Evolutionary conservation across 2,797 vertebrate species (phyloP).

Genomic region (Pteropus rufus): DNA sequence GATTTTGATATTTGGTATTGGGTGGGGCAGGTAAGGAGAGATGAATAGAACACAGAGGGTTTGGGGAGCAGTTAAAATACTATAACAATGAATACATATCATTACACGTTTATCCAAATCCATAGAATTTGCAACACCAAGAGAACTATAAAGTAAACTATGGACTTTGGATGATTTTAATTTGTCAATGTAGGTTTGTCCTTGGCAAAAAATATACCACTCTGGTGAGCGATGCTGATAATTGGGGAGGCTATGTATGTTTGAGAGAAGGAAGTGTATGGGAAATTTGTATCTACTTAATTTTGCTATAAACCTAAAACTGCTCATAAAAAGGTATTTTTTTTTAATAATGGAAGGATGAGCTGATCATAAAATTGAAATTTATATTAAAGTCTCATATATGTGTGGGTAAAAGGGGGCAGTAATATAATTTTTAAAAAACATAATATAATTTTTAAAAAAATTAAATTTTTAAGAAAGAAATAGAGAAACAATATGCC

Average conservation of each 20-base stretch:
- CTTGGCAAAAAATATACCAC: background rate
- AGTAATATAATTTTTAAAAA: background rate
- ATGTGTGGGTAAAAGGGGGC: background rate
- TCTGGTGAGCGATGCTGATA: background rate
- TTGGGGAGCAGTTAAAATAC: background rate
- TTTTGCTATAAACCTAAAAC: background rate
- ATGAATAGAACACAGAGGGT: background rate
- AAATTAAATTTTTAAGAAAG: background rate
- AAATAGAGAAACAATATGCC: background rate
- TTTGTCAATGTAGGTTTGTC: background rate
- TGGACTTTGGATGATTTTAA: background rate
- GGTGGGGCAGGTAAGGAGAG: background rate
- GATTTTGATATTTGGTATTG: background rate
- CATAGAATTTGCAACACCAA: background rate
- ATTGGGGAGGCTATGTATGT: background rate
- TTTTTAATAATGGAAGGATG: background rate
- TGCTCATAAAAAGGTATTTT: background rate
- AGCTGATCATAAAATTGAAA: background rate
- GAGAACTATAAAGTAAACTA: background rate
- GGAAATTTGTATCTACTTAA: background rate
- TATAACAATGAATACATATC: background rate
- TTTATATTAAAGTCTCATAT: background rate
- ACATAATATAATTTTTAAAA: background rate
- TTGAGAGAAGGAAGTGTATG: background rate
- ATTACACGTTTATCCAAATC: background rate